These are phyloP conservation scores for Melanotaenia nigrans DNA, from an alignment of 2,797 vertebrate genomes.

Conservation along the genomic window DNA sequence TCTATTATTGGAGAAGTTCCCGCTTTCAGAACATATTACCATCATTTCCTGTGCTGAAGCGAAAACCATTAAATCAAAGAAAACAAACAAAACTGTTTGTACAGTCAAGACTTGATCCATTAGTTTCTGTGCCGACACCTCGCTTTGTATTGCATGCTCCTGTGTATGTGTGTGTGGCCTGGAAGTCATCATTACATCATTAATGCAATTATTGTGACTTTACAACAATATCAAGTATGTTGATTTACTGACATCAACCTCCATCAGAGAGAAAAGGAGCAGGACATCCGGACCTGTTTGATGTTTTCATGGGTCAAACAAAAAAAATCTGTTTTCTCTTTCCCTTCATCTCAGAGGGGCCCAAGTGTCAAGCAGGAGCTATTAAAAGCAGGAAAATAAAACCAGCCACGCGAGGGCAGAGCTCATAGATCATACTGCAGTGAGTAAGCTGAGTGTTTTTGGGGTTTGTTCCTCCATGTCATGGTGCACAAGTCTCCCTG, in stretches of 20 bases:
- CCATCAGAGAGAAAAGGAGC: conserved; percentile 43
- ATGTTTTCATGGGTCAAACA: conserved; percentile 67
- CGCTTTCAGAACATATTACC: conserved; percentile 25
- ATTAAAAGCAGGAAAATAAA: conserved; percentile 74
- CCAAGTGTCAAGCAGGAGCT: conserved; percentile 42
- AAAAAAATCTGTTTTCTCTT: conserved; percentile 62
- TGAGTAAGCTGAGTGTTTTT: conserved; percentile 52
- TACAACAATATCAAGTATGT: conserved; percentile 45
- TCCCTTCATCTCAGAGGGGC: conserved; percentile 68
- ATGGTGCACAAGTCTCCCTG: conserved; percentile 58
- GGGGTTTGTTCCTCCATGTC: conserved; percentile 50
- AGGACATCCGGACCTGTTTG: conserved; percentile 58
- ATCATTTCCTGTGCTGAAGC: conserved; percentile 43
- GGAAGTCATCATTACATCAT: conserved; percentile 62
- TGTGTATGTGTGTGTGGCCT: conserved; percentile 44
- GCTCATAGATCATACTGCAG: conserved; percentile 68
- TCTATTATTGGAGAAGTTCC: conserved; percentile 25
- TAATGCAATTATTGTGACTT: conserved; percentile 53
- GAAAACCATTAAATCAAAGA: conserved; percentile 52
- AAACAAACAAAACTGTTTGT: conserved; percentile 58
- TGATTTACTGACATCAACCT: conserved; percentile 60
- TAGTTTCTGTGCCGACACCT: conserved; percentile 36
- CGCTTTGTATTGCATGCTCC: conserved; percentile 30
- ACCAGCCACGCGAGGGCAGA: conserved; percentile 74
- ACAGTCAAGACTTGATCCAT: conserved; percentile 48